These are phyloP conservation scores for Telmatherina bonti DNA, from an alignment of 2,797 vertebrate genomes.

Conservation along the genomic window DNA sequence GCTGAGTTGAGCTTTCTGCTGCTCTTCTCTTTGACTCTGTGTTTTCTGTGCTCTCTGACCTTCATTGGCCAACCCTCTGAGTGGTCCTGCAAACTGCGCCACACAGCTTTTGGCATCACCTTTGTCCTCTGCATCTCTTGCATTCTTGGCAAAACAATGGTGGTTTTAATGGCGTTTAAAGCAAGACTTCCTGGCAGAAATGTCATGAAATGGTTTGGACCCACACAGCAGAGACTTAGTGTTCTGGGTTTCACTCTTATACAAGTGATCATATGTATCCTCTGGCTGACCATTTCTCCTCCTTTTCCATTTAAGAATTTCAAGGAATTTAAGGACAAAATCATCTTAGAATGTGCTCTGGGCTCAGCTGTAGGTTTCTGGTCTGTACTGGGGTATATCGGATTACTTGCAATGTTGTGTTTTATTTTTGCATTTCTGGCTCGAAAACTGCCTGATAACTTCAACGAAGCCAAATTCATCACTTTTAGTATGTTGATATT, in stretches of 20 bases:
- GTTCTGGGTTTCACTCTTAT: conserved; percentile 72
- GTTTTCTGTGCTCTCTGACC: conserved; percentile 82
- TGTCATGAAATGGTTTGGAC: conserved; percentile 83
- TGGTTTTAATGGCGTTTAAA: conserved; percentile 82
- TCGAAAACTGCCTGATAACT: conserved; percentile 79
- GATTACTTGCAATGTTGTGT: conserved; percentile 72
- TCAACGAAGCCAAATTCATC: conserved; percentile 81
- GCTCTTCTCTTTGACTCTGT: conserved; percentile 81
- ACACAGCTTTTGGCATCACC: conserved; percentile 82
- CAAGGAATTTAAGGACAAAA: conserved; percentile 66
- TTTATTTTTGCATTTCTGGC: conserved; percentile 79
- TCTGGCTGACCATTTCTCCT: conserved; percentile 77
- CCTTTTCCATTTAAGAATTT: conserved; percentile 75
- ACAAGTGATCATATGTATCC: conserved; percentile 78
- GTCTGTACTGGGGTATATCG: conserved; percentile 77
- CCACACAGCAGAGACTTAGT: conserved; percentile 76
- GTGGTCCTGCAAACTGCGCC: conserved; percentile 84
- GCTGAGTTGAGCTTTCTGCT: conserved; percentile 83
- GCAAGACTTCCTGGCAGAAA: conserved; percentile 79
- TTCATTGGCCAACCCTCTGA: conserved; percentile 80
- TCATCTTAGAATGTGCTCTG: conserved; percentile 76
- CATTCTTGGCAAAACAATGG: conserved; percentile 82
- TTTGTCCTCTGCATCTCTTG: conserved; percentile 83
- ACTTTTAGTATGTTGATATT: conserved; percentile 85
- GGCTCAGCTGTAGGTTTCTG: conserved; percentile 77